Percentiles rank a stretch among this genome's conserved stretches.
Evolutionary conservation across 2,797 vertebrate species (phyloP).

Genomic region (Sternarchorhynchus goeldii): DNA sequence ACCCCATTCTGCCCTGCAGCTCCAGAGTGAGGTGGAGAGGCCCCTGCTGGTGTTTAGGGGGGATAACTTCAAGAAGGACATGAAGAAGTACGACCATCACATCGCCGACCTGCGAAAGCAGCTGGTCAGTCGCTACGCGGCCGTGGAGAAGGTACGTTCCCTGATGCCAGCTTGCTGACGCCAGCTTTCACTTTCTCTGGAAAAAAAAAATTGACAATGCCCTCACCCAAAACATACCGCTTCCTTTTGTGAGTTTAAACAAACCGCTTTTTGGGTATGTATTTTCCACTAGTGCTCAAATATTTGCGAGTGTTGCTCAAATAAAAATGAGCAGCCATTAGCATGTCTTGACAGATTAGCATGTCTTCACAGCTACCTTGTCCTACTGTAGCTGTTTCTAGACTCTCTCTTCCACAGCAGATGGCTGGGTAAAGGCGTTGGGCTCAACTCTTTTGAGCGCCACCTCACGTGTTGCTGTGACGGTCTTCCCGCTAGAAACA

Average conservation of each 20-base stretch:
- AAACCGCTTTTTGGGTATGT: neutral
- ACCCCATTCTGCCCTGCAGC: conserved; percentile 68
- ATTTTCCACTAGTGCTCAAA: neutral
- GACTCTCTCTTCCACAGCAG: conserved; percentile 44
- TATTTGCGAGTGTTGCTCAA: neutral
- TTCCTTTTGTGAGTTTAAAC: neutral
- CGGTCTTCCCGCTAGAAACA: conserved; percentile 1
- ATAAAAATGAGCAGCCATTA: conserved; percentile 15
- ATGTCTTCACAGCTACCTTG: conserved; percentile 36
- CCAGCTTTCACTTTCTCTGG: no score
- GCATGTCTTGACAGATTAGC: conserved; percentile 34
- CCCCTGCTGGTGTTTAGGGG: conserved; percentile 90
- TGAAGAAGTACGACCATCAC: conserved; percentile 98
- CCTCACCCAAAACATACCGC: no score
- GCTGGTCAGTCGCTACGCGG: conserved; percentile 86
- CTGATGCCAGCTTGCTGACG: no score
- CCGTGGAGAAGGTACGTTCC: conserved; percentile 89
- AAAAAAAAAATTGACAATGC: no score
- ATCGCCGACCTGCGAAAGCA: conserved; percentile 94
- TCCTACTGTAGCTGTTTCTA: conserved; percentile 40
- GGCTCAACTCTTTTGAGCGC: neutral
- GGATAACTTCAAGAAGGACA: conserved; percentile 97
- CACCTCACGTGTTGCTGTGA: conserved; percentile 16
- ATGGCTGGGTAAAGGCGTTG: conserved; percentile 46
- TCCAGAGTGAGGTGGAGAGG: conserved; percentile 94